These are phyloP conservation scores for Brotogeris chrysoptera DNA, from an alignment of 2,797 vertebrate genomes.

Conservation along the genomic window DNA sequence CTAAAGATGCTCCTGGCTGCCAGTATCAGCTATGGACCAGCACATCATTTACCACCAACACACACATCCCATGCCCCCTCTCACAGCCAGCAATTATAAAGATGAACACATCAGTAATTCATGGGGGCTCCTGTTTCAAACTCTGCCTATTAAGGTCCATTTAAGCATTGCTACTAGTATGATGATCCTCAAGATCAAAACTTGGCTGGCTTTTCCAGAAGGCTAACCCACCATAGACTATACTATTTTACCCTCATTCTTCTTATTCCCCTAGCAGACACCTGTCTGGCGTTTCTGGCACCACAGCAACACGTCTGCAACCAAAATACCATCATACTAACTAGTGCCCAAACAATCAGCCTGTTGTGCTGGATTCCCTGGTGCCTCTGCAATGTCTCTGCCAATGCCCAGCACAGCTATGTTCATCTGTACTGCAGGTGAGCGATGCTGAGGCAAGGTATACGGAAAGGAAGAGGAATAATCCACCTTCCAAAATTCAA, in stretches of 20 bases:
- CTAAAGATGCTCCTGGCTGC: neutral
- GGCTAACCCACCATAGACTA: neutral
- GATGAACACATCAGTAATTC: neutral
- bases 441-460: neutral
- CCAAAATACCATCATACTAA: neutral
- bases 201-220: neutral
- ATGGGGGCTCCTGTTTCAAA: neutral
- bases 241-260: neutral
- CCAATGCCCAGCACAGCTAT: neutral
- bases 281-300: neutral
- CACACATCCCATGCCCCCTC: rapidly evolving
- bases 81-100: neutral
- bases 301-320: rapidly evolving
- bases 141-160: neutral
- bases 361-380: neutral
- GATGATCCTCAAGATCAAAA: neutral
- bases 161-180: neutral
- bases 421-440: neutral
- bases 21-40: neutral
- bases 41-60: neutral
- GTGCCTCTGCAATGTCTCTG: neutral
- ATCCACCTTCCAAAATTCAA: neutral
- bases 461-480: neutral
- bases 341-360: neutral
- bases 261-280: neutral